Percentiles rank a stretch among this genome's conserved stretches.
Evolutionary conservation across 1,140 invertebrate species (phyloP).

Genomic region (Pomacea maculata): DNA sequence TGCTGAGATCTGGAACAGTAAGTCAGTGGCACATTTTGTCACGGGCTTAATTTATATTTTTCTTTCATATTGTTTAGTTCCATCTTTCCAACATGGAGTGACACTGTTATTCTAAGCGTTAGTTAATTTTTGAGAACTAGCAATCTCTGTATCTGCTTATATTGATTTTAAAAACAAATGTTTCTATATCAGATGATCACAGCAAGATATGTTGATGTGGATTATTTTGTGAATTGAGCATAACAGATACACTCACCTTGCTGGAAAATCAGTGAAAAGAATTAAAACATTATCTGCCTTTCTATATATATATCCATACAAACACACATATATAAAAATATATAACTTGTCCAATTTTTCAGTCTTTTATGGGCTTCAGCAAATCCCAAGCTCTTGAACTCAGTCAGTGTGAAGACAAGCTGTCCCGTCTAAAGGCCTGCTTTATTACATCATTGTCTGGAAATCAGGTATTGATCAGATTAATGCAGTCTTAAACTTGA

Average conservation of each 20-base stretch:
- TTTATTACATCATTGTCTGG: slow-evolving; percentile 77
- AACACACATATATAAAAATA: not conserved
- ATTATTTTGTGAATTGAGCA: not conserved
- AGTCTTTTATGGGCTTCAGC: slow-evolving; percentile 41
- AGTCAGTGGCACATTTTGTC: slow-evolving; percentile 7
- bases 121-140: too few relatives aligned
- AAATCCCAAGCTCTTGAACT: slow-evolving; percentile 72
- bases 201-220: not conserved
- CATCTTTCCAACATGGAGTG: too few relatives aligned
- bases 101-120: too few relatives aligned
- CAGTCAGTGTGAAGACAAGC: slow-evolving; percentile 72
- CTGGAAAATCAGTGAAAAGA: too few relatives aligned
- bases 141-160: too few relatives aligned
- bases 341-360: slow-evolving; percentile 13
- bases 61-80: too few relatives aligned
- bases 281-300: too few relatives aligned
- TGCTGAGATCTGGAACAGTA: slow-evolving; percentile 45
- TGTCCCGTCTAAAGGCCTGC: slow-evolving; percentile 78
- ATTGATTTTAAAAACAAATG: not conserved
- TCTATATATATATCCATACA: too few relatives aligned
- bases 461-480: slow-evolving; percentile 56
- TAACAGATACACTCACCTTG: too few relatives aligned
- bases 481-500: not conserved
- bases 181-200: not conserved
- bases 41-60: too few relatives aligned